These are phyloP conservation scores for Rhyacichthys aspro DNA, from an alignment of 2,797 vertebrate species.

Conservation along the genomic window DNA sequence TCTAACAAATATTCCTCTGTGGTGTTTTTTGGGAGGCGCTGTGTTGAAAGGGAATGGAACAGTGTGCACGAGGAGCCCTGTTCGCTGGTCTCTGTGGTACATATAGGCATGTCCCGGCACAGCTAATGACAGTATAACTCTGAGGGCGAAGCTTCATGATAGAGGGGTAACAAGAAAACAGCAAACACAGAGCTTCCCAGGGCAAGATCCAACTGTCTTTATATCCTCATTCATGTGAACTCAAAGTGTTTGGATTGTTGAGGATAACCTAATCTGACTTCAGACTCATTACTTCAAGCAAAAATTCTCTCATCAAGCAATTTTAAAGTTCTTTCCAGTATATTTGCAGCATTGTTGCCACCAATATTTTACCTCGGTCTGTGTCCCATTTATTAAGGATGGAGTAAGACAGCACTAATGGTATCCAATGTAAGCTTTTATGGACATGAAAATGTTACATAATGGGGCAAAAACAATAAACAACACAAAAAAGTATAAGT, in stretches of 20 bases:
- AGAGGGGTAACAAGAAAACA: constrained; percentile 22
- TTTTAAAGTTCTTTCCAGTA: too few relatives aligned
- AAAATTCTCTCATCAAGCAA: too few relatives aligned
- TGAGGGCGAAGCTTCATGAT: constrained; percentile 36
- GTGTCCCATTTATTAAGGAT: too few relatives aligned
- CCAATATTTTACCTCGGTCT: too few relatives aligned
- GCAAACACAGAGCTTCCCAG: constrained; percentile 29
- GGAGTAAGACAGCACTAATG: too few relatives aligned
- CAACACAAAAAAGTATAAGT: too few relatives aligned
- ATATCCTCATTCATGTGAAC: background rate
- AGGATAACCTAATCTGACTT: constrained; percentile 5
- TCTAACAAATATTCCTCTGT: constrained; percentile 61
- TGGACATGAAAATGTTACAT: too few relatives aligned
- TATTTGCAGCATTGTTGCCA: too few relatives aligned
- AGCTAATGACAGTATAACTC: constrained; percentile 53
- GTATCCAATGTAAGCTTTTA: too few relatives aligned
- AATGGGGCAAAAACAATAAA: too few relatives aligned
- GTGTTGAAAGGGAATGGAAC: constrained; percentile 39
- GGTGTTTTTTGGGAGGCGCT: constrained; percentile 39
- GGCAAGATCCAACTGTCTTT: constrained; percentile 8
- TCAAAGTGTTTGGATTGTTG: too few relatives aligned
- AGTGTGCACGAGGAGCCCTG: constrained; percentile 18
- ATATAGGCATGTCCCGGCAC: constrained; percentile 54
- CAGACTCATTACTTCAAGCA: too few relatives aligned
- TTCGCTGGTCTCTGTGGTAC: constrained; percentile 37